These are phyloP conservation scores for Orchestes rusci DNA, from an alignment of 2,888 invertebrate genomes.

Conservation along the genomic window DNA sequence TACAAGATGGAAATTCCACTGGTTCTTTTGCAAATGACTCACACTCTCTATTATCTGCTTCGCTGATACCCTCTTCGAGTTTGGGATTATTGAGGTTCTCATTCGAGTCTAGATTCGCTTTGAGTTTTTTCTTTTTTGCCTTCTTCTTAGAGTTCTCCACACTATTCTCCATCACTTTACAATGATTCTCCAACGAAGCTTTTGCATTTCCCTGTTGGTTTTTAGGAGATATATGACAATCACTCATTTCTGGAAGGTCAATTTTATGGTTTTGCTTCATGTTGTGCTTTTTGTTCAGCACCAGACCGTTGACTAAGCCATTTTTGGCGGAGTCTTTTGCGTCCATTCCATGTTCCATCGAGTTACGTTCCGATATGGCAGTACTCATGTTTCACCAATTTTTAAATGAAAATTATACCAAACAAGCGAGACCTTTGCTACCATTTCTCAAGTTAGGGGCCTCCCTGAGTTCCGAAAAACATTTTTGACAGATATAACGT, in stretches of 20 bases:
- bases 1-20: constrained; percentile 19
- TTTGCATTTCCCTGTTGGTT: constrained; percentile 22
- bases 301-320: constrained; percentile 31
- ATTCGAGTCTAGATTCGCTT: constrained; percentile 31
- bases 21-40: constrained; percentile 27
- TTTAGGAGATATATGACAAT: too few relatives aligned
- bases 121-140: constrained; percentile 29
- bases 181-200: constrained; percentile 16
- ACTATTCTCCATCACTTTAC: constrained; percentile 25
- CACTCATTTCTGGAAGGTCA: constrained; percentile 16
- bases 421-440: constrained; percentile 1
- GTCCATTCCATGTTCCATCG: constrained; percentile 29
- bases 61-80: constrained; percentile 8
- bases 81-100: constrained; percentile 28
- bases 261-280: constrained; percentile 29
- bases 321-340: constrained; percentile 27
- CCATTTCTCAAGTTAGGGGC: constrained; percentile 17
- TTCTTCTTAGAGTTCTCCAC: constrained; percentile 27
- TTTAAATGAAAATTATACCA: constrained; percentile 8
- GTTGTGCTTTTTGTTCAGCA: constrained; percentile 24
- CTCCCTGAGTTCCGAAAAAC: constrained; percentile 10
- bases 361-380: constrained; percentile 27
- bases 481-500: constrained; percentile 17
- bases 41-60: constrained; percentile 3
- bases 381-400: constrained; percentile 30